phyloP scores from a whole-genome alignment of 2,113 vertebrate genomes.

The Macaca fascicularis region T2T-MFA8v1.1 NC_088387.1:72834501-72835000 shows the following conservation, averaged over 20 bases:
- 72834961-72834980: not conserved
- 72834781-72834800: not conserved
- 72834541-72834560: not conserved
- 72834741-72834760: not conserved
- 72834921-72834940: not conserved
- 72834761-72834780: not conserved
- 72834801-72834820: not conserved
- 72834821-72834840: not conserved
- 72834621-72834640: not conserved
- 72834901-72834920: not conserved
- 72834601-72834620: not conserved
- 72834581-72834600: not conserved
- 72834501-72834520: not conserved
- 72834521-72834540: not conserved
- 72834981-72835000: slow-evolving; percentile 39
- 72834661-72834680: not conserved
- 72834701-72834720: not conserved
- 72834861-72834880: not conserved
- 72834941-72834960: not conserved
- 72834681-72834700: not conserved
- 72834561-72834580: not conserved
- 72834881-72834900: slow-evolving; percentile 32
- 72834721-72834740: not conserved
- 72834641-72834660: not conserved
- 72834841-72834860: not conserved